Conservation (phyloP, 2,888 invertebrate genomes). For the Dilophus febrilis region DNA sequence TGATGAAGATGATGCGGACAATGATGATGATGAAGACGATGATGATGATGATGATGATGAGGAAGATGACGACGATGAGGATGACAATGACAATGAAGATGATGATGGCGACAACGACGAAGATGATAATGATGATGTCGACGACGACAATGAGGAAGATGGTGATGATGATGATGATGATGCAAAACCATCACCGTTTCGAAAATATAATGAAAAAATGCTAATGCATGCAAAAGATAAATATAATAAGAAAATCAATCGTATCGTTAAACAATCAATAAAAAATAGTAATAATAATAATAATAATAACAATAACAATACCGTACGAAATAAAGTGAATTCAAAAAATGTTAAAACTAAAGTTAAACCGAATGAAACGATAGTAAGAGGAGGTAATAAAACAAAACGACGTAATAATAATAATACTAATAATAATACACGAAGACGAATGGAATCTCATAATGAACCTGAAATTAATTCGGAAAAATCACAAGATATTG, state of each 20-base stretch:
- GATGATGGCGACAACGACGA: conserved; percentile 1
- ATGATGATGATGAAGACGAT: not conserved
- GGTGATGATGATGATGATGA: conserved; percentile 6
- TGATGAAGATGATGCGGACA: not conserved
- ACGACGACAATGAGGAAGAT: conserved; percentile 8
- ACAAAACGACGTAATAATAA: too few species aligned
- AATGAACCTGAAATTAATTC: conserved; percentile 12
- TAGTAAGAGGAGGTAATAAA: too few species aligned
- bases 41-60: too few species aligned
- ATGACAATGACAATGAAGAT: not conserved
- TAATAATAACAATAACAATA: conserved; percentile 6
- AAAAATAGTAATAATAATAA: conserved; percentile 6
- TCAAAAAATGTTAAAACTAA: too few species aligned
- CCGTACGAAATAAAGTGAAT: not conserved
- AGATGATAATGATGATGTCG: too few species aligned
- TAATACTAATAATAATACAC: too few species aligned
- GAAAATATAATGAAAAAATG: too few species aligned
- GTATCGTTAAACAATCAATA: conserved; percentile 1
- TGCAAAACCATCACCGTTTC: too few species aligned
- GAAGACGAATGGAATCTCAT: not conserved
- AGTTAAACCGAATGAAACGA: too few species aligned
- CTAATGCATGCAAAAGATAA: too few species aligned
- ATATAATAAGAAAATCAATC: too few species aligned
- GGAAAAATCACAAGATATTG: too few species aligned
- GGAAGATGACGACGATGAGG: conserved; percentile 8